Evolutionary conservation across 53 echinoderm and acorn worm genomes (phyloP), one percentile per base, ranked within the genome.

Genomic region (Mesocentrotus franciscanus): DNA sequence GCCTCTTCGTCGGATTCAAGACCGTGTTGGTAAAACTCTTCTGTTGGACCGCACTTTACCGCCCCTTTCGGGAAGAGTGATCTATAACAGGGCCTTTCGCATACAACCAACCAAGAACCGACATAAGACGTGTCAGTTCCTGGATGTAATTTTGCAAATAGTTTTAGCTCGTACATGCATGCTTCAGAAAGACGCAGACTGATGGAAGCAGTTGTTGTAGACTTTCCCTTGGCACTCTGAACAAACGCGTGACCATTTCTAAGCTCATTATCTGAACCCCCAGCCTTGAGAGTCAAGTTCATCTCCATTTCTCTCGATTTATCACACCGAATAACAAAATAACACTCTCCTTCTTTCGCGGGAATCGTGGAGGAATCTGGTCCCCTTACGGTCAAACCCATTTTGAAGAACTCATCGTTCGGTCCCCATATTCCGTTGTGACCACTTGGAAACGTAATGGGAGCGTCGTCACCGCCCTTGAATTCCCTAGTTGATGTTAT

Each of bases 61-160:
- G 95, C 64, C 18, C 95, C 85, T 56, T 94, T 94, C 7, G 95
- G 95, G n/a, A 94, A 94, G 87, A 94, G 95, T 10, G 95, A 94
- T 85, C 87, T 94, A 22, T 27, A 94, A 27, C 27, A 94, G 27
- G 95, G 95, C 18, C 22, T 85, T 61, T 85, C 87, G 39, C 95
- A 94, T 10, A 94, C 95, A n/a, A 94, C 85, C 87, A 94, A 66
- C 95, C 95, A 94, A 26, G 71, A 94, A 29, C 95, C 95, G 14
- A 94, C 95, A 68, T 85, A 94, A 15, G 56, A 22, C 70, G 22
- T 85, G 0, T 94, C 95, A 6, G 56, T 72, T 35, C 72, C 87
- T 9, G 95, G 56, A 4, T 85, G 62, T 26, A 94, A 36, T 27
- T 71, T 61, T 13, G 95, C 95, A 27, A 94, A 94, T 7, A 94